These are phyloP conservation scores for Lamellibrachia luymesi DNA, from an alignment of 1,140 invertebrate genomes.

Conservation along the genomic window DNA sequence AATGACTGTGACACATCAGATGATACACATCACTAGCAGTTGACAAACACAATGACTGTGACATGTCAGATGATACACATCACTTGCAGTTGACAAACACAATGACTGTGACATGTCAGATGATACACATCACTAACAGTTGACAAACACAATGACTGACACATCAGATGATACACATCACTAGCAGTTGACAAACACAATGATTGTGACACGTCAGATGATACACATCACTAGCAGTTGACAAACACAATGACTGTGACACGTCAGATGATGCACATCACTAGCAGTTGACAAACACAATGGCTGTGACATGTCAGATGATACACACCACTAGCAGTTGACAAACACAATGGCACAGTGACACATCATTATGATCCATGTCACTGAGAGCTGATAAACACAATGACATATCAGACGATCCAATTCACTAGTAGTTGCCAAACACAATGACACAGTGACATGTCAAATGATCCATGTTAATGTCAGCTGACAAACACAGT, in stretches of 20 bases:
- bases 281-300: background rate
- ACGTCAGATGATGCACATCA: no score
- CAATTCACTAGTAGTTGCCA: background rate
- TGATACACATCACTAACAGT: no score
- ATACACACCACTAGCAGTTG: no score
- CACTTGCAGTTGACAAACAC: background rate
- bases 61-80: background rate
- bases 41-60: background rate
- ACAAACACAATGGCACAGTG: background rate
- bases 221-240: no score
- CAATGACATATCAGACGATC: background rate
- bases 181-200: background rate
- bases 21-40: no score
- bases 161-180: no score
- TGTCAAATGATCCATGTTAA: no score
- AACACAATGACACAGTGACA: background rate
- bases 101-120: background rate
- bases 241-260: background rate
- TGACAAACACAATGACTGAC: background rate
- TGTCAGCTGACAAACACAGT: background rate
- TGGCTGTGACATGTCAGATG: background rate
- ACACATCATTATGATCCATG: background rate
- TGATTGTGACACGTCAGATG: background rate
- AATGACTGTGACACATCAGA: background rate
- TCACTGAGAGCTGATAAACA: constrained; percentile 8